These are phyloP conservation scores for Zygogramma bicolorata DNA, from an alignment of 2,888 invertebrate species.

Conservation along the genomic window DNA sequence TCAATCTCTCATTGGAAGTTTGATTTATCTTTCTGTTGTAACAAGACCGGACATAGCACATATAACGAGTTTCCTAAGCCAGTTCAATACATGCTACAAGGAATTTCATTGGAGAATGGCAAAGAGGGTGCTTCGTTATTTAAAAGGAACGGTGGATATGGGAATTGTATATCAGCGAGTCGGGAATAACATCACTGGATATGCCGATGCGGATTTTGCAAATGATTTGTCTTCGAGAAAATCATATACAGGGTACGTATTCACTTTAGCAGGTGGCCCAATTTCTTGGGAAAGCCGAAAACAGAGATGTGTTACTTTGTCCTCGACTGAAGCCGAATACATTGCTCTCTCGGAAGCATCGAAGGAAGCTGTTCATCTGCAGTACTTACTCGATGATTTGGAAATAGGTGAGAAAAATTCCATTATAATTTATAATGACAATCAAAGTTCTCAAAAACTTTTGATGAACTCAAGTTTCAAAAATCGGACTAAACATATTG, in stretches of 20 bases:
- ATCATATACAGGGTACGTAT: slow-evolving; percentile 58
- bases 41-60: neutral
- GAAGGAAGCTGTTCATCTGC: slow-evolving; percentile 44
- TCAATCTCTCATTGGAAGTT: neutral
- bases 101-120: neutral
- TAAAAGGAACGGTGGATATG: neutral
- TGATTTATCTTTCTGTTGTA: neutral
- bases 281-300: slow-evolving; percentile 55
- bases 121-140: too few relatives aligned
- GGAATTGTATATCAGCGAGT: neutral
- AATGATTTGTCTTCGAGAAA: slow-evolving; percentile 54
- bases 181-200: neutral
- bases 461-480: too few relatives aligned
- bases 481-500: too few relatives aligned
- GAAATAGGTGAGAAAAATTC: slow-evolving; percentile 15
- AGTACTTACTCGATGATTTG: slow-evolving; percentile 14
- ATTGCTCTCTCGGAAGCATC: slow-evolving; percentile 51
- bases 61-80: neutral
- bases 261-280: slow-evolving; percentile 45
- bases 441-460: slow-evolving; percentile 33
- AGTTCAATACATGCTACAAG: neutral
- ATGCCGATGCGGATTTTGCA: slow-evolving; percentile 29
- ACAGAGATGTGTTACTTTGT: slow-evolving; percentile 53
- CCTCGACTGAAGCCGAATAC: slow-evolving; percentile 52
- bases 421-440: slow-evolving; percentile 33